Conservation (phyloP, 2,113 vertebrate species). For the Zosterops borbonicus region DNA sequence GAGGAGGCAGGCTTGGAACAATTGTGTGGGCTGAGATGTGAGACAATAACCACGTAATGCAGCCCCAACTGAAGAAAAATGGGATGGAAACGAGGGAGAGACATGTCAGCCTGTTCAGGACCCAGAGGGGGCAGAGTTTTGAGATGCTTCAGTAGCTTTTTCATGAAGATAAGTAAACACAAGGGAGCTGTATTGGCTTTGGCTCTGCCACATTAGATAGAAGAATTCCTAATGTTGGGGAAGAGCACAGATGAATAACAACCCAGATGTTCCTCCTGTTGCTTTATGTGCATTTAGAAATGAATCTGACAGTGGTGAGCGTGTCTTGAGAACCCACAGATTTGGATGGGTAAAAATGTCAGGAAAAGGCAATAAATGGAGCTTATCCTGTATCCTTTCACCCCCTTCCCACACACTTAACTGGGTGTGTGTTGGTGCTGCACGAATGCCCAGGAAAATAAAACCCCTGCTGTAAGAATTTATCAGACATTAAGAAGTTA, state of each 20-base stretch:
- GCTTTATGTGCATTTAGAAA: not conserved
- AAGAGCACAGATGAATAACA: not conserved
- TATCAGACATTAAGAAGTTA: not conserved
- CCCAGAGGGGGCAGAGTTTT: not conserved
- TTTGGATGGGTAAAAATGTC: not conserved
- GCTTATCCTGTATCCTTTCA: not conserved
- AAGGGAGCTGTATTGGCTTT: not conserved
- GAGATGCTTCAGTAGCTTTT: conserved; percentile 41
- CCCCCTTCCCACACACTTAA: not conserved
- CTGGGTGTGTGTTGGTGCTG: not conserved
- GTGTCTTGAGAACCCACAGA: not conserved
- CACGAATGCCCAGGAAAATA: accelerated
- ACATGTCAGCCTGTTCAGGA: not conserved
- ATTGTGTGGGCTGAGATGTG: not conserved
- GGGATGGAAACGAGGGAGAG: not conserved
- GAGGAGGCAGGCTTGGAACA: not conserved
- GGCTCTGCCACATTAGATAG: not conserved
- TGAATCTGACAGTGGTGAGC: not conserved
- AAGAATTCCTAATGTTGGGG: not conserved
- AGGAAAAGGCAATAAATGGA: not conserved
- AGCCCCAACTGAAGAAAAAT: not conserved
- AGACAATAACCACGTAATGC: not conserved
- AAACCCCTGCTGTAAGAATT: not conserved
- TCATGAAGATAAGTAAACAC: conserved; percentile 49
- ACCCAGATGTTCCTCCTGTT: not conserved